A percentile compares a stretch with the other conserved stretches of the same genome.
Conservation (phyloP, 64 coral and sea anemone species). For the Dendronephthya gigantea region DNA sequence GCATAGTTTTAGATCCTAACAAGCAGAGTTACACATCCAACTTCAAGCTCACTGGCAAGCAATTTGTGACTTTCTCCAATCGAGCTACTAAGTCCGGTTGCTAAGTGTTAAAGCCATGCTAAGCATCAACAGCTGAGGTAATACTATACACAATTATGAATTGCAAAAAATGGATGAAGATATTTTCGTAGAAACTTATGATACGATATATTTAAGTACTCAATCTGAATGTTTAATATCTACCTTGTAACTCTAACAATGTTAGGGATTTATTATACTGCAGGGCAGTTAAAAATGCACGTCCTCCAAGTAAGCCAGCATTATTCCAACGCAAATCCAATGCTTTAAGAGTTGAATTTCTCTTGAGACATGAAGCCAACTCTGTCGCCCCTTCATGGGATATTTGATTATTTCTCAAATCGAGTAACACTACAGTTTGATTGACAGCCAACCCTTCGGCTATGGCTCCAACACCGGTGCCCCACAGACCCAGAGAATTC, state of each 20-base stretch:
- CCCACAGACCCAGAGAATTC: conserved; percentile 91
- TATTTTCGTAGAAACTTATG: too few relatives aligned
- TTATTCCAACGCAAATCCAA: conserved; percentile 96
- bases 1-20: too few relatives aligned
- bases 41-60: too few relatives aligned
- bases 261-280: conserved; percentile 85
- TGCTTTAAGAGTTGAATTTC: conserved; percentile 57
- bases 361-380: conserved; percentile 58
- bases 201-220: too few relatives aligned
- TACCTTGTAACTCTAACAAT: conserved; percentile 74
- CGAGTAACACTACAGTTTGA: conserved; percentile 66
- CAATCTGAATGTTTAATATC: too few relatives aligned
- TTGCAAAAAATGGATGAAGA: too few relatives aligned
- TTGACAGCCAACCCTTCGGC: conserved; percentile 84
- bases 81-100: too few relatives aligned
- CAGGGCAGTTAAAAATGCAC: conserved; percentile 62
- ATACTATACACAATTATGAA: too few relatives aligned
- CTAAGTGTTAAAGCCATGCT: too few relatives aligned
- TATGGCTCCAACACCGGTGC: conserved; percentile 67
- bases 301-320: conserved; percentile 73
- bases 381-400: conserved; percentile 80
- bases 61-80: too few relatives aligned
- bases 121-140: too few relatives aligned
- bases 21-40: too few relatives aligned
- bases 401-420: conserved; percentile 96